Base-by-base conservation (phyloP, 1,140 invertebrate genomes). In the Pissodes strobi region DNA sequence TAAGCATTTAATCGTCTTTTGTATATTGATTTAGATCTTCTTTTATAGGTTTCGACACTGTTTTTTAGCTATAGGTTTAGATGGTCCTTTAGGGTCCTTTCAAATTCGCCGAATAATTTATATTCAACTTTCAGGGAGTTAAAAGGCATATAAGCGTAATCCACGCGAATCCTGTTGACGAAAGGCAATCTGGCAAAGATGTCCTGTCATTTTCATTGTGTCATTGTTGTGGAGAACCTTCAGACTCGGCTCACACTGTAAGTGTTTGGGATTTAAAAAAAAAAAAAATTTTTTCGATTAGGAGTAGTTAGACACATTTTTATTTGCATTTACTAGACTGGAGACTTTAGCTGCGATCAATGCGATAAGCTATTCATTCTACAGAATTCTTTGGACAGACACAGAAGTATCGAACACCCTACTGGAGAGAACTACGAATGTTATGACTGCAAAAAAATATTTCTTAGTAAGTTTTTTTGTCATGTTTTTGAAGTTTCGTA, bases 311-410 rank as follows among this genome's bases (percentile, higher is more conserved):
- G n/a, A 34, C 30, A 8, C n/a, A n/a, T 34, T 34, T 34, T 34
- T 6, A 17, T 45, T 38, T 39, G 9, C 34, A 46, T 78, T 77
- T 49, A 48, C n/a, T n/a, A 82, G 81, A 74, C 69, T 55, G 82
- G 82, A n/a, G 76, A 81, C 27, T 79, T 78, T 62, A 70, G 79
- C 59, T 85, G 83, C 70, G 56, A 78, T 41, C 77, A 81, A 27
- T 87, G 86, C 71, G 78, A 79, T 23, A 86, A 85, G 72, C 83
- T 86, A 48, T 92, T 92, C 69, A 86, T 85, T 15, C 79, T 88
- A 34, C 86, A 87, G 64, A 90, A 88, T 68, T 88, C 89, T 69
- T 76, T 92, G 45, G 84, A 88, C 72, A 83, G 89, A 12, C 90
- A 92, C 71, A 69, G 70, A 27, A 72, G 79, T 49, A 75, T 82